Base-by-base conservation (phyloP, 2,888 invertebrate genomes). In the Agrotis puta region DNA sequence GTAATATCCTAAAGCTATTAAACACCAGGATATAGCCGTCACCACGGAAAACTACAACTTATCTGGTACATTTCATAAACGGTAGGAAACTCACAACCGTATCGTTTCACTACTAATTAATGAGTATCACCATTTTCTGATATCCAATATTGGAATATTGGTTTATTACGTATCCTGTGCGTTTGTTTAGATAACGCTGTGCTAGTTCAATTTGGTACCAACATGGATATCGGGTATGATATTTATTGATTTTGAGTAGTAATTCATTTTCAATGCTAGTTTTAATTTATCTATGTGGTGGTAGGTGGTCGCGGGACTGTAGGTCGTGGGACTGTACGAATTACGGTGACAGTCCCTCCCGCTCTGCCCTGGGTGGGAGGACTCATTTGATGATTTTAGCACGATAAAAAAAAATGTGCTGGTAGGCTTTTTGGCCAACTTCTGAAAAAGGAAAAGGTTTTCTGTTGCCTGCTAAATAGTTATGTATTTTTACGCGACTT, bases 1-100 rank as follows among this genome's bases (percentile, higher is more conserved):
- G 64, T 79, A 79, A 85, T 75, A 79, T 81, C 81, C 73, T 58
- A 58, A 16, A 18, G 11, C 53, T 20, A 64, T 63, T 66, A 57
- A 73, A 64, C 58, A 61, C n/a, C 63, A 79, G 74, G 71, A 83
- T 75, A 68, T 61, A 47, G 57, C 48, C 22, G 27, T 58, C 54
- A 16, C 18, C 27, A 61, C 45, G 61, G 62, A 66, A 66, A 74
- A 66, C 72, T 54, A 43, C 13, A 14, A 43, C 54, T 66, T 54
- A 62, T 58, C 66, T 20, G 11, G 11, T 67, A 50, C 24, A 62
- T 59, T 54, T 71, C 61, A 64, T 69, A 58, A 79, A 62, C 54
- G 48, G 27, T 61, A 51, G 59, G 43, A 45, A 65, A 59, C 62
- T 43, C 16, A 14, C 20, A 56, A 13, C 4, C 9, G 16, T 51